phyloP scores from a whole-genome alignment of 53 echinoderm and acorn worm genomes.

The Apostichopus leukothele region DNA sequence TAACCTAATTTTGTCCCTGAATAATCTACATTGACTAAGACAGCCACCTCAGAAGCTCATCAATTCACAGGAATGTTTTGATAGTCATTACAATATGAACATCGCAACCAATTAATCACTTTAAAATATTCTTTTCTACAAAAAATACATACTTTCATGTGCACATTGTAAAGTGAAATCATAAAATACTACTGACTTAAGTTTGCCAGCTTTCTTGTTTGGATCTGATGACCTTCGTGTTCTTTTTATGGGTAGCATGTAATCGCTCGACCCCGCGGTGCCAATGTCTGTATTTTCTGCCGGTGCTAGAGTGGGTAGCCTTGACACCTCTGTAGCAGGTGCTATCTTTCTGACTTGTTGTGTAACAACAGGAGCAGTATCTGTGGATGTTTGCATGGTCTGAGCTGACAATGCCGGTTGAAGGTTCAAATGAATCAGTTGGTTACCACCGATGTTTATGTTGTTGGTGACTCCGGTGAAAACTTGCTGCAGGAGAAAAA shows the following conservation, averaged over 20 bases:
- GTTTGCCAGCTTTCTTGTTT: constrained; percentile 63
- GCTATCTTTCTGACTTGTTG: constrained; percentile 38
- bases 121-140: background rate
- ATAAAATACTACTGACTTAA: constrained; percentile 41
- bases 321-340: constrained; percentile 30
- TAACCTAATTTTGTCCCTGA: too few relatives aligned
- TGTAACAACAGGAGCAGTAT: background rate
- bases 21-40: too few relatives aligned
- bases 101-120: background rate
- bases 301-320: constrained; percentile 25
- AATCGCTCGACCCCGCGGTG: constrained; percentile 44
- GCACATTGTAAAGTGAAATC: too few relatives aligned
- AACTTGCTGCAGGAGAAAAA: constrained; percentile 22
- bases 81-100: background rate
- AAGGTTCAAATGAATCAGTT: constrained; percentile 38
- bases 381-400: constrained; percentile 22
- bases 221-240: constrained; percentile 45
- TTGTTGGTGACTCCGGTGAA: constrained; percentile 23
- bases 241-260: constrained; percentile 48
- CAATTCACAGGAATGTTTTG: too few relatives aligned
- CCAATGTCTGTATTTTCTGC: constrained; percentile 42
- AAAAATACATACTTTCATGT: background rate
- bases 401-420: constrained; percentile 40
- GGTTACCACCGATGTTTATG: constrained; percentile 40
- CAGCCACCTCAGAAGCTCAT: too few relatives aligned